Percentiles rank a stretch among this genome's conserved stretches.
Conservation (phyloP, 2,888 invertebrate genomes). For the Nemotelus nigrinus region DNA sequence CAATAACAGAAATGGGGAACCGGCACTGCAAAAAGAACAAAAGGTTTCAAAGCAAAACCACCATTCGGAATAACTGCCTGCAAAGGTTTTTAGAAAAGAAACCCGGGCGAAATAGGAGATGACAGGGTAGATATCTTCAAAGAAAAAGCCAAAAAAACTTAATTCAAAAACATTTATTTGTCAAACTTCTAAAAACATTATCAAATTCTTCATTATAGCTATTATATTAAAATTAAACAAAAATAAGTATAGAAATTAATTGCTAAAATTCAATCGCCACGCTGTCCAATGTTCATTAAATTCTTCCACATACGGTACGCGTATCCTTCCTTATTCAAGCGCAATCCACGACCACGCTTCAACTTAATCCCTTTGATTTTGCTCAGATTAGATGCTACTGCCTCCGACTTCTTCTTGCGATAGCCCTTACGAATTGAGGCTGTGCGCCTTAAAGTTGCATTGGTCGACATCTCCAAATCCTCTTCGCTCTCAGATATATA, state of each 20-base stretch:
- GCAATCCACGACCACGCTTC: constrained; percentile 3
- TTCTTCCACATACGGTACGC: constrained; percentile 27
- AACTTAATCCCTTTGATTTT: constrained; percentile 17
- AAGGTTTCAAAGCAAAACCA: too few species aligned
- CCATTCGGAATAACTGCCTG: too few species aligned
- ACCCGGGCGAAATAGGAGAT: too few species aligned
- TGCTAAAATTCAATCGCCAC: neutral
- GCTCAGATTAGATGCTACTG: neutral
- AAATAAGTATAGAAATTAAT: neutral
- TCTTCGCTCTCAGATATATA: constrained; percentile 24
- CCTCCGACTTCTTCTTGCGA: neutral
- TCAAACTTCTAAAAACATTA: too few species aligned
- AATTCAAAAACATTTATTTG: too few species aligned
- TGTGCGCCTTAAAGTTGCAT: neutral
- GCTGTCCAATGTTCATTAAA: neutral
- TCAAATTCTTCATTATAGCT: neutral
- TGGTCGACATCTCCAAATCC: neutral
- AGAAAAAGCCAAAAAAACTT: too few species aligned
- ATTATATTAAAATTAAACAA: neutral
- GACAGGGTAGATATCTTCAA: too few species aligned
- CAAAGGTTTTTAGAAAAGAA: too few species aligned
- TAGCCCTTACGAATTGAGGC: constrained; percentile 28
- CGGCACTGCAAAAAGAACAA: too few species aligned
- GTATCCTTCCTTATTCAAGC: constrained; percentile 33
- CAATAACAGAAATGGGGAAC: too few species aligned